Evolutionary conservation across 2,888 invertebrate genomes (phyloP), one percentile per base, ranked within the genome.

Genomic region (Neoascia interrupta): DNA sequence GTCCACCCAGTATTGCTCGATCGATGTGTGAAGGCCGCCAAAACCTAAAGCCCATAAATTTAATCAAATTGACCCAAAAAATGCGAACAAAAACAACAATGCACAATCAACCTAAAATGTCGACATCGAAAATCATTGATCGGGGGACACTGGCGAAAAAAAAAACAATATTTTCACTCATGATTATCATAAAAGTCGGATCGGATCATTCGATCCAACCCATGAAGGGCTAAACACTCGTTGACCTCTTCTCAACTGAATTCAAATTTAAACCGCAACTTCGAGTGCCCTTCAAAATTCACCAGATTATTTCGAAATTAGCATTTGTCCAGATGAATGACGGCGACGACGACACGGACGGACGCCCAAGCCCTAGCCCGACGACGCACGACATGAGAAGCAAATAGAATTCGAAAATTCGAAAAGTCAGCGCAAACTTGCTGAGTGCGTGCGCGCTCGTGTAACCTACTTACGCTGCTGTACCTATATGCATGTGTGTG

Each of bases 211-310:
- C 11, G 8, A 41, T 15, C 11, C 21, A 21, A 16, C 43, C 15
- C 23, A 23, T 36, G 60, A 60, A 45, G 53, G 64, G 53, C 64
- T 16, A 41, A 3, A 34, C 45, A 28, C 36, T 45, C n/a, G 66
- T 36, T 45, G 45, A 66, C 66, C 66, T 66, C 54, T 49, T 21
- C n/a, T n/a, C 4, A 6, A 31, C 43, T 3, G 10, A 66, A 54
- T 54, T 54, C 18, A 66, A 45, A 54, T 66, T 66, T 66, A 28
- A 66, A 54, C 66, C 45, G 66, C 66, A 66, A 54, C 37, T 13
- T 36, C 31, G 19, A 36, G 19, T 18, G 54, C 45, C 54, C 54
- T 66, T 54, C 54, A 18, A 45, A 45, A 66, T 54, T 37, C 36
- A 64, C 34, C 21, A 45, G 3, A 41, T 19, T 45, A 39, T 51